Evolutionary conservation across 2,888 invertebrate genomes (phyloP).

Genomic region (Zygothrica quintamaculata): DNA sequence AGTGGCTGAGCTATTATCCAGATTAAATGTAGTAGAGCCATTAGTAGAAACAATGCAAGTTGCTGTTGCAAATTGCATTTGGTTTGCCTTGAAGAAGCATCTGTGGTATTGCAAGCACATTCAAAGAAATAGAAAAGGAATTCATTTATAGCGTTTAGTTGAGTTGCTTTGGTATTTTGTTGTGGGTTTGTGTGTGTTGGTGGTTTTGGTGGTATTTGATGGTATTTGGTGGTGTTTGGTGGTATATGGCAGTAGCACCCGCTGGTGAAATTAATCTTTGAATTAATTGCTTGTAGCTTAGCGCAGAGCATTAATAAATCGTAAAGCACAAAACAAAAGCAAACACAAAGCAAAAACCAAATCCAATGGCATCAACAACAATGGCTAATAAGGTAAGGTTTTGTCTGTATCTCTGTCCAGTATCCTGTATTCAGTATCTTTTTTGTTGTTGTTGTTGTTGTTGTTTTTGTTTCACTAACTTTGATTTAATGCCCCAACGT

Average conservation of each 20-base stretch:
- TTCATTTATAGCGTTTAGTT: too few relatives aligned
- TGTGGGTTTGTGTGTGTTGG: too few relatives aligned
- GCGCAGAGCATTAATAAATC: conserved; percentile 80
- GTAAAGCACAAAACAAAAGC: conserved; percentile 45
- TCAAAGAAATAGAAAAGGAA: conserved; percentile 23
- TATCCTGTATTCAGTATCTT: conserved; percentile 34
- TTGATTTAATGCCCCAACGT: conserved; percentile 81
- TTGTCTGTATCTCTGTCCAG: conserved; percentile 26
- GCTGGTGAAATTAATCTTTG: conserved; percentile 81
- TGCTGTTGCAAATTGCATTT: conserved; percentile 39
- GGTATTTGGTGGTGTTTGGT: conserved; percentile 10
- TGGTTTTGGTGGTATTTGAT: not conserved
- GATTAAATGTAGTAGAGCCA: conserved; percentile 46
- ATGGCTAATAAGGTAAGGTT: conserved; percentile 61
- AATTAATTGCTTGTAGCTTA: conserved; percentile 82
- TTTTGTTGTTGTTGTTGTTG: conserved; percentile 13
- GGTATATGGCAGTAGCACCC: conserved; percentile 59
- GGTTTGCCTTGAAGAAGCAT: conserved; percentile 41
- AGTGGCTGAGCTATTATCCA: conserved; percentile 25
- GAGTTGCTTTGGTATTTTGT: too few relatives aligned
- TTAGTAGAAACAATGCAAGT: conserved; percentile 32
- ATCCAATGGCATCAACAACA: too few relatives aligned
- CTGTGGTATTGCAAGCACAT: conserved; percentile 35
- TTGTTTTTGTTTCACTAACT: conserved; percentile 71
- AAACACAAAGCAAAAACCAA: conserved; percentile 39